Base-by-base conservation (phyloP, 2,113 vertebrate species). In the Chionomys nivalis region DNA sequence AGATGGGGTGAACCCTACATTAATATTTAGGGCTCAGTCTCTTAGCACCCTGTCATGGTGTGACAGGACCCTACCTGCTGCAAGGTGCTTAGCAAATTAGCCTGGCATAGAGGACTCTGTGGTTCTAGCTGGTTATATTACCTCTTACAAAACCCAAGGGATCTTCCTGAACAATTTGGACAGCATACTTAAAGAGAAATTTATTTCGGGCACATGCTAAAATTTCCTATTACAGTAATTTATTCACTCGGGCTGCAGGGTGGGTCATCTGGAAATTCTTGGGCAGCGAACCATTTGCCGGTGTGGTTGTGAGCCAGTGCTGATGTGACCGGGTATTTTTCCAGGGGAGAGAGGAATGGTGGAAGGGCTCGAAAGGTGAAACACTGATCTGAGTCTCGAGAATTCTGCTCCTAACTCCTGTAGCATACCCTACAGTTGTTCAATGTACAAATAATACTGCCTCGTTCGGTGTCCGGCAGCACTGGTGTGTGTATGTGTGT, bases 391-490 rank as follows among this genome's bases (percentile, higher is more conserved):
- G n/a, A 31, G 63, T 73, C 28, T 76, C 49, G 31, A 31, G 63
- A 61, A 19, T 26, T 9, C 5, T 31, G 66, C 63, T 13, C 75
- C 26, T 61, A 87, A 78, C 31, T 77, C 31, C 44, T 65, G 44
- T 7, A 23, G 28, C 0, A 0, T 8, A 12, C 8, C 2, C 11
- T 63, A 12, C 14, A 63, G 23, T 87, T 66, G 68, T 5, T 1
- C 36, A 58, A 42, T 58, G 58, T 2, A 1, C 24, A 76, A n/a
- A 4, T 19, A 52, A 26, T 28, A 31, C 21, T n/a, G 52, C 49
- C 49, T 78, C n/a, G 12, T 5, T 17, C 33, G 17, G 14, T 28
- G 17, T 49, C 49, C 23, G n/a, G 42, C 11, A 47, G 49, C n/a
- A 76, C 3, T 21, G 10, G 36, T 2, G 68, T 70, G 33, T 70